phyloP scores from a whole-genome alignment of 2,888 invertebrate species.

The Alloplasta piceator region DNA sequence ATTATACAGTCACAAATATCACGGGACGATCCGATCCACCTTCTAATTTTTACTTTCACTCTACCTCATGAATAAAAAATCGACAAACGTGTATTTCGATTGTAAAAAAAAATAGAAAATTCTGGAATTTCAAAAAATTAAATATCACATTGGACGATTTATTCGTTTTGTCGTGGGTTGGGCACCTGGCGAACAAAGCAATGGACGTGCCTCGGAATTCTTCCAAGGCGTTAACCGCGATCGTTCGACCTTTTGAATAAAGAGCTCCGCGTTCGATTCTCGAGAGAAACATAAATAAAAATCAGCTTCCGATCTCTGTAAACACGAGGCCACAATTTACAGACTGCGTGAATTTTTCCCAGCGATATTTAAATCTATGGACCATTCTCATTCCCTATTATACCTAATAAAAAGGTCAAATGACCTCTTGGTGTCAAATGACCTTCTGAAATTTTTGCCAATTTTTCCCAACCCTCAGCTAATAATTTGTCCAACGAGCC shows the following conservation, averaged over 20 bases:
- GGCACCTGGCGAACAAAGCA: slow-evolving; percentile 39
- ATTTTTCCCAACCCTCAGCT: too few relatives aligned
- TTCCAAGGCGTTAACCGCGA: slow-evolving; percentile 41
- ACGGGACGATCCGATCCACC: slow-evolving; percentile 7
- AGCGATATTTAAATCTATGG: background rate
- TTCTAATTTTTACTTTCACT: slow-evolving; percentile 15
- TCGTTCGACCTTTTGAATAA: slow-evolving; percentile 47
- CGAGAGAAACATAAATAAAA: slow-evolving; percentile 18
- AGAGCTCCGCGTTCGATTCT: background rate
- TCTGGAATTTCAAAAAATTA: background rate
- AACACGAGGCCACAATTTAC: slow-evolving; percentile 7
- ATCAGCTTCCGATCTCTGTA: slow-evolving; percentile 41
- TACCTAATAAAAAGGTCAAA: too few relatives aligned
- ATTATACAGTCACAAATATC: slow-evolving; percentile 4
- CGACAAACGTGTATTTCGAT: background rate
- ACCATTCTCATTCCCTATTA: too few relatives aligned
- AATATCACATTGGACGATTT: slow-evolving; percentile 10
- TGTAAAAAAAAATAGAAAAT: slow-evolving; percentile 11
- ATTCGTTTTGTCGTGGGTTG: slow-evolving; percentile 32
- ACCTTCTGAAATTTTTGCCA: too few relatives aligned
- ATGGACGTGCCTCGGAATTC: slow-evolving; percentile 37
- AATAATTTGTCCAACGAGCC: too few relatives aligned
- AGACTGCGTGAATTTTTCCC: slow-evolving; percentile 19
- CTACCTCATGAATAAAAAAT: background rate
- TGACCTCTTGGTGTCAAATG: too few relatives aligned